A percentile compares a stretch with the other conserved stretches of the same genome.
phyloP scores from a whole-genome alignment of 2,888 invertebrate species.

The Bursaphelenchus okinawaensis region DNA sequence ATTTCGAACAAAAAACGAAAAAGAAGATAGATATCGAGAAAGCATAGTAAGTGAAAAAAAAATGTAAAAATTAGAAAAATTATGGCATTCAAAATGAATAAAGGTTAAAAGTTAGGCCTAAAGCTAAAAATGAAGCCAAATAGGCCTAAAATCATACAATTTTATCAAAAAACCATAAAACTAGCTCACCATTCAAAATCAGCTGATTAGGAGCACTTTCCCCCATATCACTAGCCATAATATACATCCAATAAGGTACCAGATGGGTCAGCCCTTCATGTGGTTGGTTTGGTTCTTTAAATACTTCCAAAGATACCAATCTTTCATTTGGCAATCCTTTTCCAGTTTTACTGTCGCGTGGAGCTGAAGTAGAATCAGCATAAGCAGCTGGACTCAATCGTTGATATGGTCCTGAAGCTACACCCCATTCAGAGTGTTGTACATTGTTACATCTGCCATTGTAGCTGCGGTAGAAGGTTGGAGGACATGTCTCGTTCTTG shows the following conservation, averaged over 20 bases:
- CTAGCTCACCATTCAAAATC: conserved; percentile 30
- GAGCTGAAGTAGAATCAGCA: conserved; percentile 36
- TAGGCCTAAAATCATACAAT: no score
- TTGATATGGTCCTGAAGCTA: conserved; percentile 44
- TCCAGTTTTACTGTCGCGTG: conserved; percentile 24
- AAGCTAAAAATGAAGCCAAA: no score
- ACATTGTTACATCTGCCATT: conserved; percentile 58
- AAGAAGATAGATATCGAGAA: no score
- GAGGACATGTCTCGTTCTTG: conserved; percentile 20
- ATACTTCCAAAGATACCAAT: conserved; percentile 31
- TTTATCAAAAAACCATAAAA: background rate
- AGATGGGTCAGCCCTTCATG: conserved; percentile 59
- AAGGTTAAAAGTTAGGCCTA: no score
- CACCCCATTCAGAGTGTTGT: conserved; percentile 45
- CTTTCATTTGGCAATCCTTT: conserved; percentile 27
- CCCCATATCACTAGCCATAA: conserved; percentile 58
- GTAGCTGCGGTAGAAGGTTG: conserved; percentile 39
- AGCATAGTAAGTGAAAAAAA: no score
- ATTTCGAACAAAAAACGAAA: no score
- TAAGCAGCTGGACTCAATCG: conserved; percentile 44
- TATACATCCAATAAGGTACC: conserved; percentile 60
- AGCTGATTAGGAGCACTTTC: conserved; percentile 62
- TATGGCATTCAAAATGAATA: no score
- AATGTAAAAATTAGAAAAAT: no score
- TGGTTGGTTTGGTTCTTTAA: conserved; percentile 22